A percentile compares a stretch with the other conserved stretches of the same genome.
These are phyloP conservation scores for Mythimna vitellina DNA, from an alignment of 2,888 invertebrate genomes.

Conservation along the genomic window DNA sequence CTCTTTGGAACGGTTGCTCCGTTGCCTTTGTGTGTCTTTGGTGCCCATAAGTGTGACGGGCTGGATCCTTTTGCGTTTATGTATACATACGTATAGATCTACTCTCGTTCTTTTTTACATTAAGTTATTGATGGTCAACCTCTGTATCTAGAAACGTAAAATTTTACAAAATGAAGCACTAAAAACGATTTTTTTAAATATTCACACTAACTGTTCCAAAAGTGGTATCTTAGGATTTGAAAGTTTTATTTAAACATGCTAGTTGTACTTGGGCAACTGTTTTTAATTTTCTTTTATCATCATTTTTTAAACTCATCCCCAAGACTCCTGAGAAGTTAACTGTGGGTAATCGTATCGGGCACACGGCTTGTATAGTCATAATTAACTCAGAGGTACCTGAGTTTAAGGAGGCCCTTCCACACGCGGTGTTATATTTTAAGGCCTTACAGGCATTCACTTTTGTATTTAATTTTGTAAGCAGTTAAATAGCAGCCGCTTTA, in stretches of 20 bases:
- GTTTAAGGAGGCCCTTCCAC: slow-evolving; percentile 76
- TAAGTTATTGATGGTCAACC: neutral
- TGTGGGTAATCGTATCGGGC: slow-evolving; percentile 2
- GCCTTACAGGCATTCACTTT: neutral
- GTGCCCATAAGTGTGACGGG: slow-evolving; percentile 88
- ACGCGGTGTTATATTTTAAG: slow-evolving; percentile 70
- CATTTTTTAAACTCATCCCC: neutral
- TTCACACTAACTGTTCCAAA: neutral
- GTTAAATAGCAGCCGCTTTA: neutral
- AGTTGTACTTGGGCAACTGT: neutral
- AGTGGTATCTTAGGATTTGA: neutral
- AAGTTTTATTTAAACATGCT: neutral
- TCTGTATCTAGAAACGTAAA: neutral
- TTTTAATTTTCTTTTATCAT: neutral
- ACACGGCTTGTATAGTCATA: slow-evolving; percentile 73
- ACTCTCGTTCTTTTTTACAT: neutral
- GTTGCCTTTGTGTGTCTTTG: slow-evolving; percentile 87
- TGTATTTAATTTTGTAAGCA: neutral
- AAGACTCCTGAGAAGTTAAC: slow-evolving; percentile 1
- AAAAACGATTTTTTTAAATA: neutral
- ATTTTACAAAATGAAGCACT: neutral
- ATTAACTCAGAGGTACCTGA: slow-evolving; percentile 88
- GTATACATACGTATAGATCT: slow-evolving; percentile 50
- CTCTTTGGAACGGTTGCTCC: slow-evolving; percentile 77
- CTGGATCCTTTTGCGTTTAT: slow-evolving; percentile 86